Evolutionary conservation across 1,140 invertebrate species (phyloP).

Genomic region (Sycobia sp.): DNA sequence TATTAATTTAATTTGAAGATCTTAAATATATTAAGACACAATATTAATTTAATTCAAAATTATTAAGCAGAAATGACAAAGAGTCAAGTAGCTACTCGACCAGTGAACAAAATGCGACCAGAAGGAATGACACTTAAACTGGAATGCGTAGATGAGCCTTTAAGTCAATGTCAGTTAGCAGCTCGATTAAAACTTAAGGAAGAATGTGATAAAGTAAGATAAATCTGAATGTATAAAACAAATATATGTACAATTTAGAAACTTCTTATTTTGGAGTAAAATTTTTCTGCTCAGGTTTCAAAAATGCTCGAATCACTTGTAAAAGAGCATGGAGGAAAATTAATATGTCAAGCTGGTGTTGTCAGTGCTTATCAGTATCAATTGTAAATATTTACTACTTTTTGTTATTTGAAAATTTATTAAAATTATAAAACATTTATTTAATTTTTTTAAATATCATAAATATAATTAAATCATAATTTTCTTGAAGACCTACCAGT

Average conservation of each 20-base stretch:
- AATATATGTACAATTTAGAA: background rate
- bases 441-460: conserved; percentile 8
- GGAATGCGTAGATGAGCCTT: conserved; percentile 71
- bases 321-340: conserved; percentile 54
- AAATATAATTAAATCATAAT: conserved; percentile 17
- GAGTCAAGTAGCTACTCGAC: conserved; percentile 33
- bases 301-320: conserved; percentile 52
- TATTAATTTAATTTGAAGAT: too few species aligned
- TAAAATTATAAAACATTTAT: conserved; percentile 5
- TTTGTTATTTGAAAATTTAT: conserved; percentile 12
- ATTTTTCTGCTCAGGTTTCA: conserved; percentile 41
- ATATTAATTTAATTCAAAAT: too few species aligned
- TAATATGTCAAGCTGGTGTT: conserved; percentile 50
- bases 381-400: conserved; percentile 46
- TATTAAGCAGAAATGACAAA: conserved; percentile 18
- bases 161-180: conserved; percentile 67
- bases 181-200: conserved; percentile 64
- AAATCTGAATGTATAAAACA: conserved; percentile 10
- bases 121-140: conserved; percentile 65
- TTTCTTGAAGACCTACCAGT: conserved; percentile 43
- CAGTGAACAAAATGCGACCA: conserved; percentile 45
- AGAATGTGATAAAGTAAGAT: conserved; percentile 50
- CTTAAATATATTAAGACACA: too few species aligned
- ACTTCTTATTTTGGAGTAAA: conserved; percentile 11
- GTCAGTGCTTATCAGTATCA: conserved; percentile 55